Base-by-base conservation (phyloP, 2,797 vertebrate species). In the Bradypus variegatus region DNA sequence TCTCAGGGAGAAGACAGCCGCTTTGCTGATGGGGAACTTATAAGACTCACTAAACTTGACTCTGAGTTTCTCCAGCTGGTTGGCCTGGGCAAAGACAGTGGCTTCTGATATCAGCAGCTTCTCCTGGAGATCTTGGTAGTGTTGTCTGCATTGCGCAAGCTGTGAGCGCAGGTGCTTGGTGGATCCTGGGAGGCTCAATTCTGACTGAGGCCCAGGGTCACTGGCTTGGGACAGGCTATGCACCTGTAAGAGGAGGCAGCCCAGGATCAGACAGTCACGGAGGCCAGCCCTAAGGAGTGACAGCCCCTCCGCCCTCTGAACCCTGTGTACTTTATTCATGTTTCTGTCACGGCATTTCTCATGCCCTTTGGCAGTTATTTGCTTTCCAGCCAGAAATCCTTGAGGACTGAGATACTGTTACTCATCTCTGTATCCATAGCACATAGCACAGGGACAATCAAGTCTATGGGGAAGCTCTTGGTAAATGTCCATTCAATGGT, bases 71-170 rank as follows among this genome's bases (percentile, higher is more conserved):
- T 99, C 98, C 93, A 99, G 98, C 87, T 99, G 98, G 83, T 98
- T 97, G 0, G 98, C 98, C 97, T 99, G 98, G 53, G 98, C 98
- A 15, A 98, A 98, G 69, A 99, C 98, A 0, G 97, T 98, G 81
- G 98, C 98, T 95, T 99, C 98, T 0, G 98, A 99, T 86, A 98
- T 98, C 87, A 98, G 98, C 12, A 99, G 98, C 92, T 98, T 98
- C 96, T 98, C 98, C 95, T 98, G 98, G 94, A 99, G 98, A 78
- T 99, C 98, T 85, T 97, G 97, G 95, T 98, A 99, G 95, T 98
- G 97, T 78, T 98, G 98, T 67, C 96, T 97, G 91, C 98, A 98
- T 60, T 98, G 97, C 0, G 95, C 97, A 95, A 98, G 96, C 90
- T 98, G 98, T 0, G 98, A 97, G 48, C 65, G 96, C 81, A 98